Percentiles rank a stretch among this genome's conserved stretches.
Conservation (phyloP, 2,888 invertebrate species). For the Aphidoletes aphidimyza region DNA sequence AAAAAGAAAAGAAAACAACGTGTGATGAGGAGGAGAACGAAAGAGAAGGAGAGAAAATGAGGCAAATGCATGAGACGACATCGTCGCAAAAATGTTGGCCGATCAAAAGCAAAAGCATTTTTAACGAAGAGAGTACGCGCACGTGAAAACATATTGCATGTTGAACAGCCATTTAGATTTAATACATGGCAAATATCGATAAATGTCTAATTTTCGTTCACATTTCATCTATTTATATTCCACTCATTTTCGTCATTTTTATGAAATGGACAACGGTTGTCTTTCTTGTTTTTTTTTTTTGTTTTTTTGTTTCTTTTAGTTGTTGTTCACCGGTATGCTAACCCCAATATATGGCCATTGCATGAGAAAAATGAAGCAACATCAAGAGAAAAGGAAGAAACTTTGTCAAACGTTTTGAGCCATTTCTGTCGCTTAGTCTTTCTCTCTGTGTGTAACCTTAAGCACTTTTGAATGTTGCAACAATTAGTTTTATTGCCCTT, state of each 20-base stretch:
- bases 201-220: conserved; percentile 42
- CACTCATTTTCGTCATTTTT: background rate
- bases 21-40: background rate
- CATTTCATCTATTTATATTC: conserved; percentile 14
- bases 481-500: conserved; percentile 45
- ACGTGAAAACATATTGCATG: conserved; percentile 15
- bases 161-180: background rate
- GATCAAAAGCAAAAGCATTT: no score
- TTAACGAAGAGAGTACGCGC: background rate
- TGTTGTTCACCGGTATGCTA: no score
- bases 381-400: background rate
- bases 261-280: background rate
- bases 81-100: background rate
- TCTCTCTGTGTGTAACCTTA: no score
- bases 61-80: background rate
- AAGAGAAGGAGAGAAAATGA: background rate
- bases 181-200: conserved; percentile 34
- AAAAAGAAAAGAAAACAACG: background rate
- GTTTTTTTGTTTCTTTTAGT: no score
- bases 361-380: background rate
- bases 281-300: no score
- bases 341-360: no score
- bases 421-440: no score
- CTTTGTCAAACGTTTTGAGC: no score
- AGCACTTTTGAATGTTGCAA: background rate